A percentile compares a stretch with the other conserved stretches of the same genome.
Evolutionary conservation across 30 jellyfish, hydroid and myxozoan species (phyloP).

Genomic region (Sanderia malayensis): DNA sequence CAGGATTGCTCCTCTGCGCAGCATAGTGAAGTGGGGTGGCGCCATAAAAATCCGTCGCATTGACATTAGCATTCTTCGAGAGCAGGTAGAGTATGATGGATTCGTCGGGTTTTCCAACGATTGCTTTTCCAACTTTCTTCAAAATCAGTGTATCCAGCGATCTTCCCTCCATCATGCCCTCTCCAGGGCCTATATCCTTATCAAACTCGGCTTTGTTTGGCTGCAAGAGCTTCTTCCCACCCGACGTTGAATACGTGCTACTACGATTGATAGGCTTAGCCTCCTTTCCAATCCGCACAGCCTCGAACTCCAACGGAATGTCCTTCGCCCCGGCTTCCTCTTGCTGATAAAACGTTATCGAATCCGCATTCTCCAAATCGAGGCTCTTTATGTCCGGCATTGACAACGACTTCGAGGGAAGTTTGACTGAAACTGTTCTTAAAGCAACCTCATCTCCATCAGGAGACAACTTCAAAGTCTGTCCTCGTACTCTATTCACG

Average conservation of each 20-base stretch:
- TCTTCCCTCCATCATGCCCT: slow-evolving; percentile 47
- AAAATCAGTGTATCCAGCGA: slow-evolving; percentile 56
- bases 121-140: slow-evolving; percentile 33
- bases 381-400: slow-evolving; percentile 57
- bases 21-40: slow-evolving; percentile 97
- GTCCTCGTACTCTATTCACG: neutral
- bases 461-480: neutral
- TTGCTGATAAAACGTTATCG: neutral
- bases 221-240: slow-evolving; percentile 2
- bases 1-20: slow-evolving; percentile 80
- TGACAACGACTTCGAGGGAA: slow-evolving; percentile 40
- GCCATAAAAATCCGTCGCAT: slow-evolving; percentile 88
- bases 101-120: slow-evolving; percentile 33
- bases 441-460: neutral
- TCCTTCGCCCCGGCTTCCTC: neutral
- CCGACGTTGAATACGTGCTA: slow-evolving; percentile 33
- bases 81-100: slow-evolving; percentile 67
- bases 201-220: slow-evolving; percentile 2
- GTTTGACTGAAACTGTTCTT: neutral
- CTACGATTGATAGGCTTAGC: slow-evolving; percentile 7
- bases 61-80: slow-evolving; percentile 72
- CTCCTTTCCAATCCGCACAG: slow-evolving; percentile 1
- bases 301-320: neutral
- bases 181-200: slow-evolving; percentile 10
- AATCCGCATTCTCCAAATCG: slow-evolving; percentile 6